Conservation (phyloP, 2,797 vertebrate genomes). For the Acomys russatus region DNA sequence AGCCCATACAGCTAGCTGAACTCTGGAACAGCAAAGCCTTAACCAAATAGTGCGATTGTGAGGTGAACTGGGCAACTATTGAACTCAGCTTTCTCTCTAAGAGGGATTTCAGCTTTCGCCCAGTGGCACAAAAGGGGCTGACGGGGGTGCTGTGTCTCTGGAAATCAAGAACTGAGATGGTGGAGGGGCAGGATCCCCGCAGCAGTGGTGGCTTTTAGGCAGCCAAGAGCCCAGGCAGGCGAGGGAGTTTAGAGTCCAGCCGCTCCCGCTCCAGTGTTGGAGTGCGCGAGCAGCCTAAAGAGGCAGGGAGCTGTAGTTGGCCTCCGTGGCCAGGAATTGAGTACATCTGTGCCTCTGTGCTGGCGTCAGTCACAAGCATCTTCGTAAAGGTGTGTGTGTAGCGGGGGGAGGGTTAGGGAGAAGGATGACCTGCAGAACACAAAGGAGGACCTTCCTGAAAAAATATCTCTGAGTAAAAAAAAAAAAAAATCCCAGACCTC, state of each 20-base stretch:
- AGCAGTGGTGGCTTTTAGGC: slow-evolving; percentile 49
- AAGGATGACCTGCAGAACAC: not conserved
- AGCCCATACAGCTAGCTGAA: slow-evolving; percentile 39
- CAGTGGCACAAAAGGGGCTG: slow-evolving; percentile 76
- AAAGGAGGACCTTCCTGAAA: slow-evolving; percentile 54
- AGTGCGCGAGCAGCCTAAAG: slow-evolving; percentile 28
- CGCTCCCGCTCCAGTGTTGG: slow-evolving; percentile 4
- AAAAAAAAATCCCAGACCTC: slow-evolving; percentile 47
- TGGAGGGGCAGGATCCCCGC: not conserved
- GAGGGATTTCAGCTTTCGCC: slow-evolving; percentile 77
- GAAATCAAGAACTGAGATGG: slow-evolving; percentile 47
- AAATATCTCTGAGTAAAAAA: not conserved
- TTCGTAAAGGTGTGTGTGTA: not conserved
- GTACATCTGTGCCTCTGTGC: slow-evolving; percentile 27
- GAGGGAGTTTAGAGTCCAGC: not conserved
- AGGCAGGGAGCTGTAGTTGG: slow-evolving; percentile 39
- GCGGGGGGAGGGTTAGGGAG: not conserved
- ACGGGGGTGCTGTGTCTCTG: slow-evolving; percentile 26
- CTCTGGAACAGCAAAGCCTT: slow-evolving; percentile 80
- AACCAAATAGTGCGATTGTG: slow-evolving; percentile 80
- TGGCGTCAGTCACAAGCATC: slow-evolving; percentile 51
- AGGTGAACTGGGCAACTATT: slow-evolving; percentile 75
- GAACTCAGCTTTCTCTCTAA: slow-evolving; percentile 79
- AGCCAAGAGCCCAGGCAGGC: slow-evolving; percentile 23
- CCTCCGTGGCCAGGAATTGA: slow-evolving; percentile 32